These are phyloP conservation scores for Rosalia funebris DNA, from an alignment of 2,888 invertebrate genomes.

Conservation along the genomic window DNA sequence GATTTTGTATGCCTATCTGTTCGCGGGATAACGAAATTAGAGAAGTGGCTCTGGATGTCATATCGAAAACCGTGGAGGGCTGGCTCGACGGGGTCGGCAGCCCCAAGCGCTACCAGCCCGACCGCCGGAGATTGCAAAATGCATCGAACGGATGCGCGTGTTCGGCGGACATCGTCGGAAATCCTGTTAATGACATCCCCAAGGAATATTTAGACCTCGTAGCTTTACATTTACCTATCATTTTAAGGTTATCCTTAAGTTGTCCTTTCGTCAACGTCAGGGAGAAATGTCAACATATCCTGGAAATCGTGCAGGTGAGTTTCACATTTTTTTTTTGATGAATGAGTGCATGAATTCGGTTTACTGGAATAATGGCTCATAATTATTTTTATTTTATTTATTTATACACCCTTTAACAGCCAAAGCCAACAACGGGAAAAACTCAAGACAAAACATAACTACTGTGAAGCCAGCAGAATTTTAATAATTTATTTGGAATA, in stretches of 20 bases:
- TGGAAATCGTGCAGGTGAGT: conserved; percentile 69
- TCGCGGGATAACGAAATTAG: conserved; percentile 66
- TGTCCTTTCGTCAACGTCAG: conserved; percentile 71
- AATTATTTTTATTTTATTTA: no score
- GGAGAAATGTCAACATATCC: conserved; percentile 68
- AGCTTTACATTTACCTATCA: conserved; percentile 68
- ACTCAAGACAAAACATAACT: no score
- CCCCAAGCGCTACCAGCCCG: conserved; percentile 48
- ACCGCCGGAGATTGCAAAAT: conserved; percentile 46
- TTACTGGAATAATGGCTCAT: no score
- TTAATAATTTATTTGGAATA: no score
- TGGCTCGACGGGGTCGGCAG: conserved; percentile 68
- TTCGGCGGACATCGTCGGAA: conserved; percentile 62
- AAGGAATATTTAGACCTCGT: conserved; percentile 67
- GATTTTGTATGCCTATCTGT: conserved; percentile 67
- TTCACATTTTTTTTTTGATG: no score
- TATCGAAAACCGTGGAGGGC: conserved; percentile 66
- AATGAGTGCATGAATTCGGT: no score
- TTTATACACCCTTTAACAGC: no score
- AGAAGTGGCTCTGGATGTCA: conserved; percentile 66
- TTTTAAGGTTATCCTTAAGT: conserved; percentile 68
- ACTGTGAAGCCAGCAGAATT: no score
- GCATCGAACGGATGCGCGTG: conserved; percentile 62
- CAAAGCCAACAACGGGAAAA: no score
- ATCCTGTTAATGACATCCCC: conserved; percentile 60